Conservation (phyloP, 2,888 invertebrate genomes). For the Acheta domesticus region DNA sequence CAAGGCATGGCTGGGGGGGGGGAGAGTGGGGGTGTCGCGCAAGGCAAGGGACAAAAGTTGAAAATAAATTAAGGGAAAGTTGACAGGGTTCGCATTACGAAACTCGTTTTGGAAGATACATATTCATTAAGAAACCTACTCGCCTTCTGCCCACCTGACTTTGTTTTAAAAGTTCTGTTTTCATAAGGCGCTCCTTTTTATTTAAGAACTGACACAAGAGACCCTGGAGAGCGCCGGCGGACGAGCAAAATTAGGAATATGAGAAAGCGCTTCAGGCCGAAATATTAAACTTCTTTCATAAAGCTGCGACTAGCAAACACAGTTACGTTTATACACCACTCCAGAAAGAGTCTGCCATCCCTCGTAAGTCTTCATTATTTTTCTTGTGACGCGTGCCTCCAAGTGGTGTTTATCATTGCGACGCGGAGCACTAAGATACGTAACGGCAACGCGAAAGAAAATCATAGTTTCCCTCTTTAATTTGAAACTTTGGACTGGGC, state of each 20-base stretch:
- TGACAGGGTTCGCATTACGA: neutral
- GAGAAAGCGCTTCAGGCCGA: neutral
- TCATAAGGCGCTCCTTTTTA: neutral
- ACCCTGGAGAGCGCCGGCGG: neutral
- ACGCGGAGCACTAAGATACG: too few species aligned
- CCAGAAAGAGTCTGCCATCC: too few species aligned
- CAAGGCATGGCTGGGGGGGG: too few species aligned
- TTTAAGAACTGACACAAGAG: neutral
- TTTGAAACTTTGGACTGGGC: too few species aligned
- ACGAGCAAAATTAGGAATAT: constrained; percentile 1
- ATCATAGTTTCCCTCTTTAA: too few species aligned
- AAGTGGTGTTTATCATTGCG: too few species aligned
- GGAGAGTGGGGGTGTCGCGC: too few species aligned
- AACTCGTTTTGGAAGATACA: constrained; percentile 5
- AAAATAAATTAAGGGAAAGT: too few species aligned
- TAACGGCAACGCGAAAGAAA: too few species aligned
- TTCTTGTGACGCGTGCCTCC: too few species aligned
- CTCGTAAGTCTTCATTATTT: too few species aligned
- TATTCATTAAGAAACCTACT: constrained; percentile 10
- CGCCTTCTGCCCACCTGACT: constrained; percentile 3
- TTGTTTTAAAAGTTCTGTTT: neutral
- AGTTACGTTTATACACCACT: neutral
- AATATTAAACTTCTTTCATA: constrained; percentile 1
- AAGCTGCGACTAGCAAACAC: neutral
- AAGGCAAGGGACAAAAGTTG: too few species aligned